Evolutionary conservation across 2,113 vertebrate species (phyloP), one percentile per base, ranked within the genome.

Genomic region (Carassius carassius): DNA sequence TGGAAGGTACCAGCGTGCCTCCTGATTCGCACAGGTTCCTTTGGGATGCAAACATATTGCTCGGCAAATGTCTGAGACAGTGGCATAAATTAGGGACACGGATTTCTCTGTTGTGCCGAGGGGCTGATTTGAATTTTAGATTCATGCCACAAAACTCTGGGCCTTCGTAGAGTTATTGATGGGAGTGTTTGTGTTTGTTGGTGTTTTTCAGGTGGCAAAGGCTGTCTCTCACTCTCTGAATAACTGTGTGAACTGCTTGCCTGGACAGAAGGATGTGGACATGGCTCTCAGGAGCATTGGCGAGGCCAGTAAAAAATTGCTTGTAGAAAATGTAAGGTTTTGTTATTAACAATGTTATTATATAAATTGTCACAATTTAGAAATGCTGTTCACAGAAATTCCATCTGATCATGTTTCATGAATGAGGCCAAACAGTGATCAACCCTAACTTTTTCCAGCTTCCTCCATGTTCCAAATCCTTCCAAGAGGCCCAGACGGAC

Each of bases 261-360:
- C 98, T 25, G 98, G 98, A 47, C 98, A 99, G 92, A 99, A 99
- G 92, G 98, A 99, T 88, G 98, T 99, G 76, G 98, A 99, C 74
- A 97, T 99, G 93, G 98, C 98, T 67, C 94, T 99, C 47, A 97
- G 98, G 92, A 99, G 97, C 90, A 99, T 99, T 0, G 98, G 98
- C 3, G 98, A 99, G 86, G 97, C 98, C 86, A 99, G 98, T 94
- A 99, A 99, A 93, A 99, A 99, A 91, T 94, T 99, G 62, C 95
- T 99, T 67, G 96, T 99, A 86, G 98, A 99, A 88, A 95, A 94
- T 89, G 98, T 99, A 90, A 95, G 97, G 85, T 44, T 21, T 49
- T n/a, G n/a, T n/a, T n/a, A n/a, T n/a, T n/a, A 37, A 35, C 21
- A 70, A 12, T 2, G 1, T 37, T 41, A 70, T 21, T 70, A 12